These are phyloP conservation scores for Hydrozoanthus gracilis DNA, from an alignment of 92 coral and sea anemone genomes.

Conservation along the genomic window DNA sequence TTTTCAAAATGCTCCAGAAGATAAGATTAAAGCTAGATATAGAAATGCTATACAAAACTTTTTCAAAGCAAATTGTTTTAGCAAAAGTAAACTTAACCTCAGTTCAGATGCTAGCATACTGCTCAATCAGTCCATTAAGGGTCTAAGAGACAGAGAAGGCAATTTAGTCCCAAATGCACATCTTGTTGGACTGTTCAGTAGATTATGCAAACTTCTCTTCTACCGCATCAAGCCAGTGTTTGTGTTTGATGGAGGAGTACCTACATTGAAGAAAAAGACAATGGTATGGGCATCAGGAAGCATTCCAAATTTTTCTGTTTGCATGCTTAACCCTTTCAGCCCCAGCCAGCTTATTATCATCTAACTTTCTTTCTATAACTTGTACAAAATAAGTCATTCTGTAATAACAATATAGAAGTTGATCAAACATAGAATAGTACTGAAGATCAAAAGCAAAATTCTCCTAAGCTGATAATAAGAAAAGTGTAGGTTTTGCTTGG, in stretches of 20 bases:
- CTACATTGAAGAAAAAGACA: constrained; percentile 93
- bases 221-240: constrained; percentile 94
- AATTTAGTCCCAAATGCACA: constrained; percentile 93
- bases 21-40: too few species aligned
- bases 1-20: too few species aligned
- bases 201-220: constrained; percentile 89
- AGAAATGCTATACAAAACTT: too few species aligned
- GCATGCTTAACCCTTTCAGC: too few species aligned
- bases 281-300: constrained; percentile 57
- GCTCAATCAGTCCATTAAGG: constrained; percentile 89
- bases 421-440: too few species aligned
- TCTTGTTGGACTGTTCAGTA: constrained; percentile 79
- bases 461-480: too few species aligned
- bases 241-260: constrained; percentile 99
- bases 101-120: constrained; percentile 87
- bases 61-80: background rate
- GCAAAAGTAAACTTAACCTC: constrained; percentile 38
- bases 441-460: too few species aligned
- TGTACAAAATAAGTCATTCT: too few species aligned
- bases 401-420: too few species aligned
- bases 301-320: background rate
- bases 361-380: too few species aligned
- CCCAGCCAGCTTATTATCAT: too few species aligned
- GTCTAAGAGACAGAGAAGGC: constrained; percentile 87
- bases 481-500: too few species aligned